Base-by-base conservation (phyloP, 2,888 invertebrate species). In the Gryllus longicercus region DNA sequence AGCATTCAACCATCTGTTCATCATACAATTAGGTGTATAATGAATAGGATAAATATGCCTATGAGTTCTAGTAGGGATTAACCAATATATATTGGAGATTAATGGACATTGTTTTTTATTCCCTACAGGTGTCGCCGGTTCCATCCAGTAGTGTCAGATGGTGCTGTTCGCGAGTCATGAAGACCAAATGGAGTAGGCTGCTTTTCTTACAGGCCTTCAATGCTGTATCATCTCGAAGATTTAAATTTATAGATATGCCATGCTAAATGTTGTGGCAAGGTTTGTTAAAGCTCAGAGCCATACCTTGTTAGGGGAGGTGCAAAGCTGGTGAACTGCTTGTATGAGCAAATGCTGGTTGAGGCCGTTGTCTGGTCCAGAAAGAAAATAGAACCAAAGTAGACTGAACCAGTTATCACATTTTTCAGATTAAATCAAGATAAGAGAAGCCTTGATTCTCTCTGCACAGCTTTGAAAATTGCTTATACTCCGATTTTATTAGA, bases 71-170 rank as follows among this genome's bases (percentile, higher is more conserved):
- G 38, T 5, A 8, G 38, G 38, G 38, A 38, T 38, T 38, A 38
- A 38, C 38, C 38, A 38, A 38, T 38, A 8, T 8, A 38, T 5
- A 8, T 38, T 38, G 8, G 8, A 38, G 38, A 38, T 5, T 38
- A 38, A 38, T 8, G 38, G 8, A 38, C 8, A 8, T 8, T 38
- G 38, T 38, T 38, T 10, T 38, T 38, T 38, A 5, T 38, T 38
- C 38, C 5, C 8, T 80, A 2, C 79, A 84, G 85, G 83, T 84
- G 84, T 82, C 83, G 85, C 76, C 82, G 85, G 77, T 85, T 84
- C 82, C 85, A 85, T 79, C 85, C 85, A 38, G 82, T 85, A 79
- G 82, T 77, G 49, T 51, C 80, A 4, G 82, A 82, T 76, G 78
- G 51, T n/a, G 76, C 81, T 49, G 77, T 77, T 49, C 77, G 77